Conservation (phyloP, 2,888 invertebrate genomes). For the Temnothorax ravouxi region DNA sequence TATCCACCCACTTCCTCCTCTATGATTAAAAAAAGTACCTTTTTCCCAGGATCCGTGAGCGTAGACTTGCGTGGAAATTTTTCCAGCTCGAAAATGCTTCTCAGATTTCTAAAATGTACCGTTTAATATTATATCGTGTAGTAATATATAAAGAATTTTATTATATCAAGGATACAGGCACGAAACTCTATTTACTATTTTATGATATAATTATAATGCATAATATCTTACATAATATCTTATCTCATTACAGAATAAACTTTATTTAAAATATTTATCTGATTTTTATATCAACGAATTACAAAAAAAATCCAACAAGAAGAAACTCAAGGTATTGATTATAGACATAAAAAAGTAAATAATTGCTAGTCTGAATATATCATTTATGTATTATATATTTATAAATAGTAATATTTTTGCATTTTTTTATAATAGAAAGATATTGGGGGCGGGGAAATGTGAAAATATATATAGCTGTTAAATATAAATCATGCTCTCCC, state of each 20-base stretch:
- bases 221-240: not conserved
- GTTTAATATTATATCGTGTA: not conserved
- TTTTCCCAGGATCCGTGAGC: conserved; percentile 34
- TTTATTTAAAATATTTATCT: not conserved
- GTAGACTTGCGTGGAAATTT: conserved; percentile 23
- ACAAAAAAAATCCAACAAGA: not conserved
- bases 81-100: not conserved
- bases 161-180: not conserved
- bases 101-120: conserved; percentile 11
- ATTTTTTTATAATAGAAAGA: not conserved
- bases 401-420: not conserved
- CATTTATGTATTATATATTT: not conserved
- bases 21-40: conserved; percentile 43
- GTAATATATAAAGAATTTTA: not conserved
- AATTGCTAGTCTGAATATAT: not conserved
- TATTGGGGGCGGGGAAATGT: not conserved
- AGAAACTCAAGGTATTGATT: not conserved
- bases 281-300: not conserved
- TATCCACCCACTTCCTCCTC: conserved; percentile 70
- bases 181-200: not conserved
- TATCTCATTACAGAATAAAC: not conserved
- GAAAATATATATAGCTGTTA: conserved; percentile 45
- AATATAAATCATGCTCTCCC: conserved; percentile 15
- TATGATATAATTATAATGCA: not conserved
- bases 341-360: not conserved